A percentile compares a stretch with the other conserved stretches of the same genome.
Conservation (phyloP, 2,113 vertebrate species). For the Gasterosteus aculeatus region DNA sequence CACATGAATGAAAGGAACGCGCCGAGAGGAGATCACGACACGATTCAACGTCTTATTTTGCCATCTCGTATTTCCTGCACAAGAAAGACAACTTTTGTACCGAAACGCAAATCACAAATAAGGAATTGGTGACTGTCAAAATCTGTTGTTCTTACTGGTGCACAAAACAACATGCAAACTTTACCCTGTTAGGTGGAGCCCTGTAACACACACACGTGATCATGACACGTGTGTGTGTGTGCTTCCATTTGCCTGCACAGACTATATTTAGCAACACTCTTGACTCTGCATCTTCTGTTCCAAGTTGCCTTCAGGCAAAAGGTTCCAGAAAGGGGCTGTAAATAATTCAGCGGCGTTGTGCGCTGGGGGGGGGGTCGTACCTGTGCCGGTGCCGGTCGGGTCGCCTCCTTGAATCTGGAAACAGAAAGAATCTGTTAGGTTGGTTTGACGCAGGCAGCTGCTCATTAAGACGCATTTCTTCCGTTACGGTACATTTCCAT, state of each 20-base stretch:
- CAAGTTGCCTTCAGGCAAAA: constrained; percentile 36
- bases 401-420: constrained; percentile 96
- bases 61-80: background rate
- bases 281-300: constrained; percentile 32
- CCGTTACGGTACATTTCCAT: background rate
- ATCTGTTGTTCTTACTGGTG: background rate
- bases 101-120: too few species aligned
- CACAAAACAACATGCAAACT: background rate
- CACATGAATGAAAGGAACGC: background rate
- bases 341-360: constrained; percentile 51
- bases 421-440: background rate
- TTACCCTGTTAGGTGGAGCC: too few species aligned
- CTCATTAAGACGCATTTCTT: background rate
- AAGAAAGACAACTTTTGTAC: background rate
- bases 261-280: constrained; percentile 63
- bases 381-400: constrained; percentile 94
- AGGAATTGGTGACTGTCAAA: too few species aligned
- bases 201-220: background rate
- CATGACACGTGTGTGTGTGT: background rate
- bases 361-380: constrained; percentile 68
- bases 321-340: constrained; percentile 51
- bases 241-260: constrained; percentile 17
- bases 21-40: background rate
- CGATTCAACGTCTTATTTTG: background rate
- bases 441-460: background rate